These are phyloP conservation scores for Drosophila neotestacea DNA, from an alignment of 2,888 invertebrate genomes.

Conservation along the genomic window DNA sequence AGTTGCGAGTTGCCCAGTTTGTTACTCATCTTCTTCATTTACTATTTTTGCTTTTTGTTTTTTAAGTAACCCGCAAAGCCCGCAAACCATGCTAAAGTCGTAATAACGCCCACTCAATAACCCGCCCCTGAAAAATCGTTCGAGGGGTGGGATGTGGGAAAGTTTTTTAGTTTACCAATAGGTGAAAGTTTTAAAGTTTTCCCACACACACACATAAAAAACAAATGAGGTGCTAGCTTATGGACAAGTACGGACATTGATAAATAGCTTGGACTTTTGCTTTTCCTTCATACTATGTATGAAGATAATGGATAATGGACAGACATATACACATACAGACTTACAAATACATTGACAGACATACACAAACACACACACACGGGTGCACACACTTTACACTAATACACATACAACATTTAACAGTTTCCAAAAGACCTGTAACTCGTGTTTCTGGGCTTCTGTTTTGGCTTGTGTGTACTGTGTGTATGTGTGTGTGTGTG, in stretches of 20 bases:
- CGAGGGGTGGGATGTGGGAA: constrained; percentile 1
- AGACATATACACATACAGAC: constrained; percentile 36
- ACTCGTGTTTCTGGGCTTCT: constrained; percentile 20
- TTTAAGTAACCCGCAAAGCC: constrained; percentile 18
- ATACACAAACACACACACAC: constrained; percentile 60
- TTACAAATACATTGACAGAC: constrained; percentile 39
- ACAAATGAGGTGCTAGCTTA: constrained; percentile 44
- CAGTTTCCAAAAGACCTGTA: constrained; percentile 47
- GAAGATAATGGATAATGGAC: constrained; percentile 17
- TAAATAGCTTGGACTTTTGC: constrained; percentile 18
- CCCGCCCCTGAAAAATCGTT: background rate
- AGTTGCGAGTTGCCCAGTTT: constrained; percentile 64
- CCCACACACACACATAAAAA: constrained; percentile 1
- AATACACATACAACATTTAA: constrained; percentile 77
- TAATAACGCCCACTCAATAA: constrained; percentile 10
- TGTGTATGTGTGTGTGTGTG: constrained; percentile 23
- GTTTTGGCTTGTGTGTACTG: constrained; percentile 24
- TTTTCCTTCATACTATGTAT: constrained; percentile 10
- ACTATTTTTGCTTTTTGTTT: background rate
- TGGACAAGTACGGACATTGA: constrained; percentile 48
- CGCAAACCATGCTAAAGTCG: constrained; percentile 12
- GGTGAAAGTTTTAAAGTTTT: constrained; percentile 8
- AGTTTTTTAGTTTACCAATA: background rate
- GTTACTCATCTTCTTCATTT: constrained; percentile 41
- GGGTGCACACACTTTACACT: constrained; percentile 63